These are phyloP conservation scores for Brachystomella parvula DNA, from an alignment of 1,140 invertebrate genomes.

Conservation along the genomic window DNA sequence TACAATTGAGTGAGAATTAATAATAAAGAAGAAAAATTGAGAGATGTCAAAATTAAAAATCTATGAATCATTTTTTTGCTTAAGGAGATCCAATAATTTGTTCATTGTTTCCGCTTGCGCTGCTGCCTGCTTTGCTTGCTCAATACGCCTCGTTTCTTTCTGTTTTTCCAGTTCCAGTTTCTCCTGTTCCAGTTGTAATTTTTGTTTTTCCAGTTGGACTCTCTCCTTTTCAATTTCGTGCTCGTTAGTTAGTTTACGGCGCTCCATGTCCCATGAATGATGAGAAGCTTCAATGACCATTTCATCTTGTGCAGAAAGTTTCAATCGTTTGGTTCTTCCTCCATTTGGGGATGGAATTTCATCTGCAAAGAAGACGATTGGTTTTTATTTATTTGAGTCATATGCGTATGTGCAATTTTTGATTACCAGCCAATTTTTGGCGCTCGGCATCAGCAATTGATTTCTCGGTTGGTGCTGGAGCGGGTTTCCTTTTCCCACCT, in stretches of 20 bases:
- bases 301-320: background rate
- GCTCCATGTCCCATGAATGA: no score
- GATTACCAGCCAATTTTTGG: background rate
- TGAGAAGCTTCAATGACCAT: background rate
- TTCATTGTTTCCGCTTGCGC: background rate
- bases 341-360: background rate
- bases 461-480: no score
- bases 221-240: background rate
- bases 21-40: no score
- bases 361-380: background rate
- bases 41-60: background rate
- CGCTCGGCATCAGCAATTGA: background rate
- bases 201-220: background rate
- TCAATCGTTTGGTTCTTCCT: background rate
- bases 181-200: background rate
- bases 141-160: background rate
- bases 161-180: background rate
- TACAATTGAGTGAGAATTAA: no score
- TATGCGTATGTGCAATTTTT: background rate
- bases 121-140: background rate
- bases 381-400: background rate
- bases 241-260: background rate
- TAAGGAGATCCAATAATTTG: background rate
- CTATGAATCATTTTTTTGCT: background rate
- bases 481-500: no score